Evolutionary conservation across 2,113 vertebrate genomes (phyloP), one percentile per base, ranked within the genome.

Genomic region (Oreocharis arfaki): DNA sequence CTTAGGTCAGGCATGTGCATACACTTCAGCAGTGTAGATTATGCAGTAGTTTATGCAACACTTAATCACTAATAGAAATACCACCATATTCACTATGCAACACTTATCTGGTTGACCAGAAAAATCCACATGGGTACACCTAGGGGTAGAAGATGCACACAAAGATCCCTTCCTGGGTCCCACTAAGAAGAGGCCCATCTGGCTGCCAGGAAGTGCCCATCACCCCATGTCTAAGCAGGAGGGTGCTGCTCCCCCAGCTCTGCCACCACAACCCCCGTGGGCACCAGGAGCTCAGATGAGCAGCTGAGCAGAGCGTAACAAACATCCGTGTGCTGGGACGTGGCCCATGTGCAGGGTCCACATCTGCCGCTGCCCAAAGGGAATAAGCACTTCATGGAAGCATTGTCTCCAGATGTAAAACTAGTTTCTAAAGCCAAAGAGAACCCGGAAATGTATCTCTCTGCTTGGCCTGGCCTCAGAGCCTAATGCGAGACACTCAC

Each of bases 321-420:
- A 87, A 93, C 77, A 84, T 59, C 69, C 24, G 4, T 24, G 88
- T 5, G 64, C 39, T 8, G 55, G 83, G 26, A 75, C 0, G 1
- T 33, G 63, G 83, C 55, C 55, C 7, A 23, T 27, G n/a, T 10
- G 37, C 79, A 77, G 63, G 63, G 55, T 24, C 65, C 73, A 67
- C 95, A 95, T 96, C 95, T 96, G 89, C 65, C 52, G 93, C 84
- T 52, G 80, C 80, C 89, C 89, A 84, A 42, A 84, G 95, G 93
- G 89, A 96, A n/a, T 56, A 75, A 90, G 39, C 15, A 37, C 80
- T 93, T 84, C 80, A 90, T 33, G 50, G 46, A 94, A 93, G 47
- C 35, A 21, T 68, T 93, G 91, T 92, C 64, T 94, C 95, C 95
- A 96, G 93, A 96, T 96, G 95, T 88, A 41, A 52, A 90, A 92